phyloP scores from a whole-genome alignment of 1,140 invertebrate genomes.

The Drosophila serrata region DNA sequence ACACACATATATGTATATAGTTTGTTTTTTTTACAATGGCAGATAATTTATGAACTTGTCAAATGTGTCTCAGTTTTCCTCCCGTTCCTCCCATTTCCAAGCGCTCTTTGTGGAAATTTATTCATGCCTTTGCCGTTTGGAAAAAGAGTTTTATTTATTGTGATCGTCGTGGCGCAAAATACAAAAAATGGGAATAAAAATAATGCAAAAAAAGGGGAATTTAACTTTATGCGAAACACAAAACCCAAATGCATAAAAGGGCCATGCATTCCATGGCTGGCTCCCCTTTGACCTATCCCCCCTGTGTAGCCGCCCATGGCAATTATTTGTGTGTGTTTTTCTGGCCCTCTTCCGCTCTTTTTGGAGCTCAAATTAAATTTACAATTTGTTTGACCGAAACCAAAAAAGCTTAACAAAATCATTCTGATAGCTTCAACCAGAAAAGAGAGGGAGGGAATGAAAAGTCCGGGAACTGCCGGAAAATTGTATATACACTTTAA shows the following conservation, averaged over 20 bases:
- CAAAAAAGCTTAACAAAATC: conserved; percentile 26
- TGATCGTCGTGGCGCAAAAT: conserved; percentile 23
- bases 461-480: background rate
- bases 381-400: conserved; percentile 44
- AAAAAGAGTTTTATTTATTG: conserved; percentile 51
- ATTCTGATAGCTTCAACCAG: conserved; percentile 1
- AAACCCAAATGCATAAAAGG: conserved; percentile 29
- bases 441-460: background rate
- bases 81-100: background rate
- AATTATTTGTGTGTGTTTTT: conserved; percentile 23
- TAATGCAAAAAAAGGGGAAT: conserved; percentile 12
- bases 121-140: conserved; percentile 37
- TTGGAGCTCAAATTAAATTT: conserved; percentile 44
- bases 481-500: background rate
- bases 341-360: conserved; percentile 14
- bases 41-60: conserved; percentile 63
- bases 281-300: conserved; percentile 17
- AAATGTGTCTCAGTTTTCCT: conserved; percentile 47
- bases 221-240: conserved; percentile 34
- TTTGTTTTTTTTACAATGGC: conserved; percentile 14
- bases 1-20: no score
- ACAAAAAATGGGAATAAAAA: background rate
- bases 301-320: background rate
- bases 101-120: conserved; percentile 28
- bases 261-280: conserved; percentile 18